Percentiles rank a stretch among this genome's conserved stretches.
phyloP scores from a whole-genome alignment of 2,113 vertebrate genomes.

The Hucho hucho region DNA sequence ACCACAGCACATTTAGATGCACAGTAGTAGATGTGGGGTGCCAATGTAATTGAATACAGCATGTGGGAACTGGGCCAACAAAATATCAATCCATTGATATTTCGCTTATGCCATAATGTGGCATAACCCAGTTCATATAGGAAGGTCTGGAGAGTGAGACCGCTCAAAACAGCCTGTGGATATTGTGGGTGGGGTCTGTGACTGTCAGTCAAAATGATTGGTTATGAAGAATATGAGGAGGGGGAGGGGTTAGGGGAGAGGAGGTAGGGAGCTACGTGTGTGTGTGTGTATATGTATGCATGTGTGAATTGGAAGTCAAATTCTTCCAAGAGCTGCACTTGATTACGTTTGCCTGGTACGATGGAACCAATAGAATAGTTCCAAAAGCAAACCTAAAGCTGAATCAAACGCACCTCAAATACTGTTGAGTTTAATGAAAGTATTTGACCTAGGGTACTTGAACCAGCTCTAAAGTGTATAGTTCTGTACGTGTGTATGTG shows the following conservation, averaged over 20 bases:
- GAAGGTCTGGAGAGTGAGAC: background rate
- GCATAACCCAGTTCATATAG: background rate
- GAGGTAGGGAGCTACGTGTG: slow-evolving; percentile 1
- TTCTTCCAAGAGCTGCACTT: background rate
- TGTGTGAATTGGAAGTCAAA: background rate
- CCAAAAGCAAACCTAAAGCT: background rate
- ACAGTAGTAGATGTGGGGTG: background rate
- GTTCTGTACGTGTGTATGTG: background rate
- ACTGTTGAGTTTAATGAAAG: too few relatives aligned
- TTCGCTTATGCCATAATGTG: slow-evolving; percentile 1
- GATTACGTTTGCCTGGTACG: too few relatives aligned
- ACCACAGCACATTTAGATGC: background rate
- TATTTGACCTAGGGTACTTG: too few relatives aligned
- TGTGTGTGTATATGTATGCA: slow-evolving; percentile 4
- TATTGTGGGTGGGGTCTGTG: slow-evolving; percentile 2
- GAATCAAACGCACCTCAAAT: too few relatives aligned
- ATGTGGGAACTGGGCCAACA: background rate
- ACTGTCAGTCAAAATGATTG: slow-evolving; percentile 34
- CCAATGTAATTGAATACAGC: background rate
- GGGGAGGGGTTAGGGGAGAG: background rate
- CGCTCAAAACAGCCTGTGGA: background rate
- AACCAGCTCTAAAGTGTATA: background rate
- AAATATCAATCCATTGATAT: slow-evolving; percentile 21
- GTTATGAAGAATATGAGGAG: slow-evolving; percentile 4
- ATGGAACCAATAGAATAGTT: background rate